Conservation (phyloP, 2,797 vertebrate genomes). For the Muscicapa comitata region DNA sequence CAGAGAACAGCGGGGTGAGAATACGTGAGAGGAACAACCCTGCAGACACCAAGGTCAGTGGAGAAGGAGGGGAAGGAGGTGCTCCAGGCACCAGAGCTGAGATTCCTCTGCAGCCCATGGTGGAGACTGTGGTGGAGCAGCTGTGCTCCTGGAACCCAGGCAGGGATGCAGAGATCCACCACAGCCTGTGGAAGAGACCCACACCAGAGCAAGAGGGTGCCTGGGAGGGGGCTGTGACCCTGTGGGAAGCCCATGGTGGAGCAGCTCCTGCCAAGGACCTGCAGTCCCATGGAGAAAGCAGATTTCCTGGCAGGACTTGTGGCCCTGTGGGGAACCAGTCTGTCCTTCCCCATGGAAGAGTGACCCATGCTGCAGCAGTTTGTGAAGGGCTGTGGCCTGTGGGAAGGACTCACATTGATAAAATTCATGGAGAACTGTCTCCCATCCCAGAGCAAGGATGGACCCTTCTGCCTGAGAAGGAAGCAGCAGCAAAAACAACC, state of each 20-base stretch:
- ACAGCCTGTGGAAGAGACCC: neutral
- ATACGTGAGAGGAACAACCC: neutral
- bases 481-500: neutral
- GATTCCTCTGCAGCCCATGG: neutral
- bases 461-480: neutral
- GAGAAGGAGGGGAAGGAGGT: neutral
- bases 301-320: neutral
- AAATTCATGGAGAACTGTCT: neutral
- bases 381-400: neutral
- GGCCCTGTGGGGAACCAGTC: neutral
- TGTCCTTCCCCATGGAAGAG: neutral
- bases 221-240: neutral
- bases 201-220: rapidly evolving
- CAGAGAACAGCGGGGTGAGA: neutral
- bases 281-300: neutral
- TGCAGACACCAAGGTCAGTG: neutral
- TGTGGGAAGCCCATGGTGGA: neutral
- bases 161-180: neutral
- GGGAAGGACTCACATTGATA: neutral
- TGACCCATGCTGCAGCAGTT: neutral
- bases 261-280: neutral
- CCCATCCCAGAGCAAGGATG: rapidly evolving
- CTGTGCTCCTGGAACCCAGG: neutral
- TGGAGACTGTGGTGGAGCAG: neutral
- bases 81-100: neutral